Percentiles rank a stretch among this genome's conserved stretches.
phyloP scores from a whole-genome alignment of 2,113 vertebrate genomes.

The Larimichthys crocea region DNA sequence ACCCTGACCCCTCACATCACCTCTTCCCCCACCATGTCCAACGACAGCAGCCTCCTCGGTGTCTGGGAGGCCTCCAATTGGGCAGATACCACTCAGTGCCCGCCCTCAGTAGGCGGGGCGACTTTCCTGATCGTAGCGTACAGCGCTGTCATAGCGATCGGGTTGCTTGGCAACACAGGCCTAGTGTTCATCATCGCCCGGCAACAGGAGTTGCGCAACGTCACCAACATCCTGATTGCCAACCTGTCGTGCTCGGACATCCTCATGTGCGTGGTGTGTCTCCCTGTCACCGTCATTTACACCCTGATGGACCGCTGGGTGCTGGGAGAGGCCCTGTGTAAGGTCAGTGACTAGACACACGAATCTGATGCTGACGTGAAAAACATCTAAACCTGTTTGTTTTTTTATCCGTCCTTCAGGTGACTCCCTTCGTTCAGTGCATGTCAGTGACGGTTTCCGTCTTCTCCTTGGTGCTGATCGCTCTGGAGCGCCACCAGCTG shows the following conservation, averaged over 20 bases:
- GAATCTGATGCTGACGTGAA: not conserved
- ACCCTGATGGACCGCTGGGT: conserved; percentile 87
- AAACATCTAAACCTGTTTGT: no score
- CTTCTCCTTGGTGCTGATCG: conserved; percentile 84
- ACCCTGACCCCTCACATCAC: not conserved
- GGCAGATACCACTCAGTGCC: conserved; percentile 67
- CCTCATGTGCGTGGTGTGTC: conserved; percentile 84
- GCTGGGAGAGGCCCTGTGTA: conserved; percentile 83
- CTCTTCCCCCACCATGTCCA: conserved; percentile 59
- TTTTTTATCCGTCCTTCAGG: conserved; percentile 47
- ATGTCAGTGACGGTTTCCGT: conserved; percentile 84
- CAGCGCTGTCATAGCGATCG: conserved; percentile 81
- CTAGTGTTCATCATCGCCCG: conserved; percentile 83
- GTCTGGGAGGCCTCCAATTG: conserved; percentile 64
- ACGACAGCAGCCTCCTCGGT: conserved; percentile 63
- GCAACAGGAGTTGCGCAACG: conserved; percentile 83
- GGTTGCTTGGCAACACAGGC: conserved; percentile 83
- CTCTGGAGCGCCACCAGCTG: conserved; percentile 85
- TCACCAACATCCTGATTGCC: conserved; percentile 86
- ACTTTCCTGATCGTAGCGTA: conserved; percentile 84
- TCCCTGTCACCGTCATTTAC: conserved; percentile 85
- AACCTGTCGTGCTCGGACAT: conserved; percentile 86
- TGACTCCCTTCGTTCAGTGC: conserved; percentile 84
- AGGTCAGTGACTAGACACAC: conserved; percentile 59
- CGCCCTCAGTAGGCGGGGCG: conserved; percentile 77